A percentile compares a stretch with the other conserved stretches of the same genome.
Evolutionary conservation across 2,888 invertebrate species (phyloP).

Genomic region (Trissolcus brochymenae): DNA sequence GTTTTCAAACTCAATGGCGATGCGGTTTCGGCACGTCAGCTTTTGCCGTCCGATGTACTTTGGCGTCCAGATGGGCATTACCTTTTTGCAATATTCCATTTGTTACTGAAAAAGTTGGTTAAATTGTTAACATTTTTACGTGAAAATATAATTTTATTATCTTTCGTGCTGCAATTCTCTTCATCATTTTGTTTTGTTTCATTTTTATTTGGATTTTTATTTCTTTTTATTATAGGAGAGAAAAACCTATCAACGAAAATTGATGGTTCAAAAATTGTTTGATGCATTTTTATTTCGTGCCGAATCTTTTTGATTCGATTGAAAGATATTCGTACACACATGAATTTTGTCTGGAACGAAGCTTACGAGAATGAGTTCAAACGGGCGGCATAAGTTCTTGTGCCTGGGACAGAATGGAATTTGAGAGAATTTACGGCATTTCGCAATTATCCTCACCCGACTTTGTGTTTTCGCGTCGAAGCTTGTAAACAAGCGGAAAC

Average conservation of each 20-base stretch:
- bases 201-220: neutral
- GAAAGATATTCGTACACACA: neutral
- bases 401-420: conserved; percentile 5
- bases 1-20: conserved; percentile 36
- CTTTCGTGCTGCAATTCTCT: no score
- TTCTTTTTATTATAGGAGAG: no score
- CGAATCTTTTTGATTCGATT: neutral
- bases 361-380: neutral
- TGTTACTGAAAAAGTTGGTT: no score
- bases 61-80: neutral
- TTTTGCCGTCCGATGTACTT: conserved; percentile 26
- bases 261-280: no score
- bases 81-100: neutral
- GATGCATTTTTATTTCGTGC: no score
- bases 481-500: conserved; percentile 42
- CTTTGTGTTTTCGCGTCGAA: conserved; percentile 23
- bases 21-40: conserved; percentile 30
- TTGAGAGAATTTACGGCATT: conserved; percentile 29
- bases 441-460: conserved; percentile 36
- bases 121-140: neutral
- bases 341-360: neutral
- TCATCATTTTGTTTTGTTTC: no score
- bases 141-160: neutral
- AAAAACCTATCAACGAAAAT: no score
- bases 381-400: conserved; percentile 19